Evolutionary conservation across 2,113 vertebrate species (phyloP), one percentile per base, ranked within the genome.

Genomic region (Rattus norvegicus): DNA sequence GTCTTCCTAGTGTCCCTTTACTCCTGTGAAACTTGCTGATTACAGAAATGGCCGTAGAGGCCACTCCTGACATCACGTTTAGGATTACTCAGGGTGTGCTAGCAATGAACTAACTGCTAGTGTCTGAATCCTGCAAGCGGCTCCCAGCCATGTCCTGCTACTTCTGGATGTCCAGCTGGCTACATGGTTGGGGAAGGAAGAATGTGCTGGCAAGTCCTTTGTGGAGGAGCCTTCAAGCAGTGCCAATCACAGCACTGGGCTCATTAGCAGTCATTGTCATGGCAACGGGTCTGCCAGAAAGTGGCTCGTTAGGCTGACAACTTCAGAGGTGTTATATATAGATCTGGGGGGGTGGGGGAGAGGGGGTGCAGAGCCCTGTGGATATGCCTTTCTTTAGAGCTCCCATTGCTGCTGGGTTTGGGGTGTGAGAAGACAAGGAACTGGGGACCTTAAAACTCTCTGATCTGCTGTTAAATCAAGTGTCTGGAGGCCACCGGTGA

Each of bases 251-350:
- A 12, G 95, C 91, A 67, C 91, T 56, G 56, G 91, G 97, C 97
- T 98, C 98, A 98, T 98, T 97, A 98, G 95, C 96, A 97, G 95
- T 95, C 95, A 97, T 98, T 97, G 96, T 95, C 96, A 98, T 98
- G 91, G 97, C 94, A 98, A 98, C 98, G 73, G 95, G 96, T 83
- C 97, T 97, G 97, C 98, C 98, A 97, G 97, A 97, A 97, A 98
- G 96, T 97, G 95, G 97, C 96, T 97, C 33, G 91, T 97, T 98
- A 97, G 96, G 97, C 98, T 98, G 97, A 97, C 97, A 97, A 98
- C 91, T 97, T 97, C 97, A 92, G 98, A 97, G 52, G 67, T 93
- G 97, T 98, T 98, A 98, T 98, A 97, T 98, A 97, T 98, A 98
- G 97, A 97, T 95, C 89, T 65, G 95, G 90, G 93, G 54, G 86